phyloP scores from a whole-genome alignment of 2,113 vertebrate species.

The Picathartes gymnocephalus region DNA sequence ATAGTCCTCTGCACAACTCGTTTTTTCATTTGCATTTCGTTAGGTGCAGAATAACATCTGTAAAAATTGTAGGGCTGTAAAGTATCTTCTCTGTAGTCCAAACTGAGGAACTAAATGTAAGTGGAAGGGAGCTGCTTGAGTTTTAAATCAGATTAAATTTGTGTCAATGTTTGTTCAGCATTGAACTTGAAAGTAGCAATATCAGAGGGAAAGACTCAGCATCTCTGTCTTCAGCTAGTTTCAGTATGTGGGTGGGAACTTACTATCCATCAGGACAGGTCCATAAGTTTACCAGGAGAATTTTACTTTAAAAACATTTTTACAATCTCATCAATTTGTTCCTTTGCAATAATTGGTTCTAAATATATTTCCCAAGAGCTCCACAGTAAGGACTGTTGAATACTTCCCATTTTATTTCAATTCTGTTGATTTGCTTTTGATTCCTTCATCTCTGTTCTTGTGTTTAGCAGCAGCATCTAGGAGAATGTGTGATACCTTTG shows the following conservation, averaged over 20 bases:
- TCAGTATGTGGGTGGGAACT: background rate
- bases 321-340: background rate
- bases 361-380: background rate
- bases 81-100: background rate
- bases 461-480: background rate
- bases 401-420: background rate
- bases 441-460: background rate
- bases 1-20: background rate
- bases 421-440: background rate
- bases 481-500: background rate
- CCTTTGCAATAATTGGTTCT: background rate
- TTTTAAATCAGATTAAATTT: background rate
- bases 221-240: background rate
- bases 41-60: background rate
- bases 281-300: background rate
- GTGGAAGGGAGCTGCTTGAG: background rate
- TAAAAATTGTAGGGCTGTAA: background rate
- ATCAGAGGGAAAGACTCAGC: background rate
- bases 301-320: background rate
- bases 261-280: background rate
- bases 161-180: background rate
- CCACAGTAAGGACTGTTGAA: background rate
- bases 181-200: background rate
- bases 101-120: background rate
- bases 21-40: background rate